phyloP scores from a whole-genome alignment of 2,113 vertebrate species.

The Otus sunia region DNA sequence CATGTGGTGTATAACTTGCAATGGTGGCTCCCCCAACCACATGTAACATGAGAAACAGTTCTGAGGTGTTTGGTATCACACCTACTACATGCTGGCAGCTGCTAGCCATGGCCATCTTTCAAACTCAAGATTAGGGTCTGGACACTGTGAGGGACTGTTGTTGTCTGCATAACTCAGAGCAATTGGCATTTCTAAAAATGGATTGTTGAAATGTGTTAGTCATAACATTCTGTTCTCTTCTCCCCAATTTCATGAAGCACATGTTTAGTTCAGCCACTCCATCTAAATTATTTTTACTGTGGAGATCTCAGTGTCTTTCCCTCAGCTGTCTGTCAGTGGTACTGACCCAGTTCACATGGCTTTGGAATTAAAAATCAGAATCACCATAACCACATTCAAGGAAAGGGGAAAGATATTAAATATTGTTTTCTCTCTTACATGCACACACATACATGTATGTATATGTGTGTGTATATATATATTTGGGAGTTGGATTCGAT shows the following conservation, averaged over 20 bases:
- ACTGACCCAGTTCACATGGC: background rate
- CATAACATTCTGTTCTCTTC: slow-evolving; percentile 60
- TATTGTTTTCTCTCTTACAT: background rate
- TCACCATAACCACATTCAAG: background rate
- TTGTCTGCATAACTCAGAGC: slow-evolving; percentile 37
- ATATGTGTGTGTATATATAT: too few relatives aligned
- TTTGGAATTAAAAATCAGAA: slow-evolving; percentile 17
- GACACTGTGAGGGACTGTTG: slow-evolving; percentile 1
- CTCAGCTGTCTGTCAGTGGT: background rate
- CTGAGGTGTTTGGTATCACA: background rate
- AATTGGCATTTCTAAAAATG: slow-evolving; percentile 57
- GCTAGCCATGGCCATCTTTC: slow-evolving; percentile 16
- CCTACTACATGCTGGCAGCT: background rate
- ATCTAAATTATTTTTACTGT: background rate
- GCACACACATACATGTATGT: fast-evolving
- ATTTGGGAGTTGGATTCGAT: background rate
- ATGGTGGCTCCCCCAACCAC: background rate
- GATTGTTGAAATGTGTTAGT: slow-evolving; percentile 57
- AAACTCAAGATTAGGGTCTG: background rate
- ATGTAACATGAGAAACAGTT: background rate
- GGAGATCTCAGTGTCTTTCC: background rate
- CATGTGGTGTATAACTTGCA: background rate
- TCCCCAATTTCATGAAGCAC: slow-evolving; percentile 10
- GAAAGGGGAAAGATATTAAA: background rate
- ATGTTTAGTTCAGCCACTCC: slow-evolving; percentile 2